Conservation (phyloP, 2,797 vertebrate genomes). For the Podargus strigoides region DNA sequence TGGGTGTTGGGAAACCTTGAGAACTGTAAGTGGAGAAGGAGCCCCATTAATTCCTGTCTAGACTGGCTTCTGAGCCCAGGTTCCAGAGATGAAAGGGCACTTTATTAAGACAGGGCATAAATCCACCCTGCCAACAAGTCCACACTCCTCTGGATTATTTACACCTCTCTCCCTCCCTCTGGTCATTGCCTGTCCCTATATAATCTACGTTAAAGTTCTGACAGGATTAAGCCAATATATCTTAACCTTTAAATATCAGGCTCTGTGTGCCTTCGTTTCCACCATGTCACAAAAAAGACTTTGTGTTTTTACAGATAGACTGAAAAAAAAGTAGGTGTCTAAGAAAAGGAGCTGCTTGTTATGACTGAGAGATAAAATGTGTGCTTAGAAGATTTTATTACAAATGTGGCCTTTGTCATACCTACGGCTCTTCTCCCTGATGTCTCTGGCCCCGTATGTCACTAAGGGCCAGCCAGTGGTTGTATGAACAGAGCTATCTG, state of each 20-base stretch:
- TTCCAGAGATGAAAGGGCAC: conserved; percentile 67
- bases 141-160: conserved; percentile 60
- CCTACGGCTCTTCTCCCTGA: not conserved
- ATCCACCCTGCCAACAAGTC: conserved; percentile 61
- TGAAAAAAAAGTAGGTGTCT: not conserved
- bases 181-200: conserved; percentile 29
- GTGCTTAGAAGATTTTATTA: not conserved
- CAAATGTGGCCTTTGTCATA: not conserved
- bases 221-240: conserved; percentile 31
- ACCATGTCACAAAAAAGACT: not conserved
- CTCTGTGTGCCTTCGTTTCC: not conserved
- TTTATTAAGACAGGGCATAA: conserved; percentile 68
- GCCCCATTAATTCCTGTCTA: conserved; percentile 69
- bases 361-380: not conserved
- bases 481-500: not conserved
- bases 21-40: conserved; percentile 48
- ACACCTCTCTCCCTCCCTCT: conserved; percentile 48
- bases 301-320: not conserved
- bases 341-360: not conserved
- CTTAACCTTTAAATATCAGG: not conserved
- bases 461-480: not conserved
- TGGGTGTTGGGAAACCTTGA: conserved; percentile 34
- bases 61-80: conserved; percentile 63
- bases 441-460: not conserved
- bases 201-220: conserved; percentile 37